These are phyloP conservation scores for Bemisia tabaci DNA, from an alignment of 1,140 invertebrate species.

Conservation along the genomic window DNA sequence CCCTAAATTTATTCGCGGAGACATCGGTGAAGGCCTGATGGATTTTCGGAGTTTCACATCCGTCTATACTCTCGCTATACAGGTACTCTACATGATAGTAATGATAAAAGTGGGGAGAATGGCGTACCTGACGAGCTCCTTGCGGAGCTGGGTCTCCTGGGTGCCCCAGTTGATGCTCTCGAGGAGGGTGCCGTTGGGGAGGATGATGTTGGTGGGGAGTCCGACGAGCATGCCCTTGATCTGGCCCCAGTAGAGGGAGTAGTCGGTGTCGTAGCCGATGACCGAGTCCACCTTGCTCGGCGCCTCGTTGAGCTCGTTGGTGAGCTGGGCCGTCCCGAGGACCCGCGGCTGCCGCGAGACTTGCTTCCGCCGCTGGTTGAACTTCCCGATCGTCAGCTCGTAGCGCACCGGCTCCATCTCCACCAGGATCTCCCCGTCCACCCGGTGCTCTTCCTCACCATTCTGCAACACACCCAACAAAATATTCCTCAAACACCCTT, in stretches of 20 bases:
- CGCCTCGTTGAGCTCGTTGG: constrained; percentile 38
- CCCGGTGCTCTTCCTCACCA: constrained; percentile 38
- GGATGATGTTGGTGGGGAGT: constrained; percentile 48
- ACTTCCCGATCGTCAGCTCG: constrained; percentile 47
- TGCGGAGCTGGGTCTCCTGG: constrained; percentile 37
- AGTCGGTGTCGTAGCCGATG: constrained; percentile 49
- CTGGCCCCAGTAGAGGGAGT: constrained; percentile 59
- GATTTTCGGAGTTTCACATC: no score
- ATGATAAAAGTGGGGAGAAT: no score
- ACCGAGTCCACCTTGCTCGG: constrained; percentile 41
- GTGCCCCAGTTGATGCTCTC: constrained; percentile 54
- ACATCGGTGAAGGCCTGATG: no score
- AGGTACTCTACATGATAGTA: no score
- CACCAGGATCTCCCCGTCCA: constrained; percentile 52
- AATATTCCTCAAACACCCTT: no score
- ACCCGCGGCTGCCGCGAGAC: constrained; percentile 37
- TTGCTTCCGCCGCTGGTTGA: constrained; percentile 41
- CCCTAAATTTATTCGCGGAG: no score
- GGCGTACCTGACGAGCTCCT: constrained; percentile 40
- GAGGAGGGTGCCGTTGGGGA: constrained; percentile 37
- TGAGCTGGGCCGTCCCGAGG: constrained; percentile 44
- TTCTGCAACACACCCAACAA: no score
- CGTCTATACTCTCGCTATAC: no score
- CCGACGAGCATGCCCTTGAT: constrained; percentile 58
- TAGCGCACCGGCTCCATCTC: constrained; percentile 63